Conservation (phyloP, 2,113 vertebrate genomes). For the Oryzias celebensis region DNA sequence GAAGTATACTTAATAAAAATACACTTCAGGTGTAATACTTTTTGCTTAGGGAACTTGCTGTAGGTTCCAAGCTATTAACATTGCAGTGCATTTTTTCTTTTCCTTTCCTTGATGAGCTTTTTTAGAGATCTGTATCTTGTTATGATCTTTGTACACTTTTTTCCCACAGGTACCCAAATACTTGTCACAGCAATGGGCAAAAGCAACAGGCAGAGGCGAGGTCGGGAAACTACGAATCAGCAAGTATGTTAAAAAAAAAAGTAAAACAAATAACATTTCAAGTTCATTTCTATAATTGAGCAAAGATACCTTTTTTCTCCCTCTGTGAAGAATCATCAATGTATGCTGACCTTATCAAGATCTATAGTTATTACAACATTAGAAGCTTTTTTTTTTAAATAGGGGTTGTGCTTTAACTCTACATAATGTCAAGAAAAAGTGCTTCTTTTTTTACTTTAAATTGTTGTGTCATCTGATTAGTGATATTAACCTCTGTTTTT, state of each 20-base stretch:
- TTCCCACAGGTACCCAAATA: slow-evolving; percentile 78
- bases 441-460: not conserved
- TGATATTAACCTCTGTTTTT: not conserved
- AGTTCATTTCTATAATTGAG: not conserved
- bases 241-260: slow-evolving; percentile 83
- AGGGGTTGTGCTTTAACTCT: too few relatives aligned
- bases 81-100: too few relatives aligned
- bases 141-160: not conserved
- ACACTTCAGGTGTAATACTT: too few relatives aligned
- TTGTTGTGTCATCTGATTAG: not conserved
- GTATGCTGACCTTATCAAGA: not conserved
- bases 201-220: slow-evolving; percentile 93
- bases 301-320: not conserved
- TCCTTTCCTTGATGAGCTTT: too few relatives aligned
- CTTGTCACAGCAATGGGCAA: slow-evolving; percentile 91
- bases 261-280: not conserved
- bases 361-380: not conserved
- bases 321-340: not conserved
- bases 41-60: too few relatives aligned
- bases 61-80: too few relatives aligned
- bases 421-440: too few relatives aligned
- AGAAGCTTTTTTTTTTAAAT: too few relatives aligned
- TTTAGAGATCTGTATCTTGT: too few relatives aligned
- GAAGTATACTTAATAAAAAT: too few relatives aligned
- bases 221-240: slow-evolving; percentile 92